Conservation (phyloP, 1,140 invertebrate species). For the Spodoptera frugiperda region DNA sequence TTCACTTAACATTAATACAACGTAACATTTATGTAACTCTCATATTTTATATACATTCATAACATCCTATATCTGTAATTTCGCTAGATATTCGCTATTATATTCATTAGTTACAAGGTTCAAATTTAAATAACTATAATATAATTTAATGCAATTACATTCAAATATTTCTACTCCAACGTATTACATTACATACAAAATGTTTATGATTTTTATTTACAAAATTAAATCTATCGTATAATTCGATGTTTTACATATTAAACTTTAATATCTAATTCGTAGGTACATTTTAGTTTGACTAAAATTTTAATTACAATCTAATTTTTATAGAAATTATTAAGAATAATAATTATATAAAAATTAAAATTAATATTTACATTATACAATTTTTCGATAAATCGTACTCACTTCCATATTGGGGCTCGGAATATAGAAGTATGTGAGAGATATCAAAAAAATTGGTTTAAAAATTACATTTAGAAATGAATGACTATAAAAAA, state of each 20-base stretch:
- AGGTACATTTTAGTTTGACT: slow-evolving; percentile 31
- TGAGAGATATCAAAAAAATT: slow-evolving; percentile 41
- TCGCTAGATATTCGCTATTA: background rate
- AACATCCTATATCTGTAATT: slow-evolving; percentile 5
- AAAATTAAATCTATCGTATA: slow-evolving; percentile 41
- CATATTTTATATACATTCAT: slow-evolving; percentile 23
- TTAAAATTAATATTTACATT: slow-evolving; percentile 31
- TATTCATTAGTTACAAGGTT: slow-evolving; percentile 16
- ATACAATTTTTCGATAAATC: slow-evolving; percentile 48
- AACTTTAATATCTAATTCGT: slow-evolving; percentile 36
- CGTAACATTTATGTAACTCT: slow-evolving; percentile 20
- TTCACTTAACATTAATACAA: slow-evolving; percentile 29
- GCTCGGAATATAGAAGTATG: slow-evolving; percentile 68
- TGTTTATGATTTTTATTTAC: slow-evolving; percentile 36
- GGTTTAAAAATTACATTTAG: background rate
- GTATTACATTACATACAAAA: slow-evolving; percentile 23
- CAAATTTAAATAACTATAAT: background rate
- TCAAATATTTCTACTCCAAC: slow-evolving; percentile 12
- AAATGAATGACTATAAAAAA: slow-evolving; percentile 29
- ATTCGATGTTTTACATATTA: slow-evolving; percentile 45
- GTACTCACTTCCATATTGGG: slow-evolving; percentile 66
- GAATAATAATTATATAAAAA: slow-evolving; percentile 1
- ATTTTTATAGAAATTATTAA: slow-evolving; percentile 7
- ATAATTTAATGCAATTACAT: slow-evolving; percentile 26
- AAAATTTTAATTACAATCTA: slow-evolving; percentile 20